Evolutionary conservation across 1,140 invertebrate genomes (phyloP).

Genomic region (Drosophila erecta): DNA sequence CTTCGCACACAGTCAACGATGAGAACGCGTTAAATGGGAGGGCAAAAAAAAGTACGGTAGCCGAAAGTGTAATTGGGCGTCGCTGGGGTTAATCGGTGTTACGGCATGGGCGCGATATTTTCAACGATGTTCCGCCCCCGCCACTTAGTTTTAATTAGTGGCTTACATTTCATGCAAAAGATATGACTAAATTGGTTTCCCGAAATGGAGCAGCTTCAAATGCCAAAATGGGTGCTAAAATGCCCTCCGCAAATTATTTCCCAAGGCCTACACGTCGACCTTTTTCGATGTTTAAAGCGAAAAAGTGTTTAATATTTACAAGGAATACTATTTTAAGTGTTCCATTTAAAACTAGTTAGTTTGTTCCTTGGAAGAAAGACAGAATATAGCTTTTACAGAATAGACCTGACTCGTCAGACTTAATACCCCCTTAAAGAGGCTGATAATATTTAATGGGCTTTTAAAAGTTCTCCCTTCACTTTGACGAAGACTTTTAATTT

Average conservation of each 20-base stretch:
- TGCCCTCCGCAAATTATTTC: slow-evolving; percentile 13
- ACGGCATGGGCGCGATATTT: slow-evolving; percentile 45
- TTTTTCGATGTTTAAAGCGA: not conserved
- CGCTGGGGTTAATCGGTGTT: slow-evolving; percentile 76
- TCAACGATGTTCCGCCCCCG: slow-evolving; percentile 60
- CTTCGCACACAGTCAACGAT: slow-evolving; percentile 39
- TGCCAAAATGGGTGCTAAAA: slow-evolving; percentile 3
- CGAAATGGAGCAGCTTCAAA: slow-evolving; percentile 33
- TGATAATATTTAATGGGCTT: slow-evolving; percentile 3
- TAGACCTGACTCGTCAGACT: not conserved
- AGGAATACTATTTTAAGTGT: too few species aligned
- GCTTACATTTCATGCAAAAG: slow-evolving; percentile 61
- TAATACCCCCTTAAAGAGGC: not conserved
- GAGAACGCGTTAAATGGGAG: slow-evolving; percentile 24
- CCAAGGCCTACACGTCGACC: not conserved
- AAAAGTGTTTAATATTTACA: not conserved
- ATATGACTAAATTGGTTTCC: slow-evolving; percentile 44
- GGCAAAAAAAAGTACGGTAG: slow-evolving; percentile 52
- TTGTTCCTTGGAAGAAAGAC: too few species aligned
- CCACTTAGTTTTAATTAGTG: slow-evolving; percentile 82
- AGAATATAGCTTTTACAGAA: too few species aligned
- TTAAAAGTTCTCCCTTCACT: not conserved
- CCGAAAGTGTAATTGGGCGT: slow-evolving; percentile 79
- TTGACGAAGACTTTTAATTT: not conserved
- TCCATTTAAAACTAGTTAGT: not conserved